Evolutionary conservation across 2,888 invertebrate genomes (phyloP), one percentile per base, ranked within the genome.

Genomic region (Uropetala carovei): DNA sequence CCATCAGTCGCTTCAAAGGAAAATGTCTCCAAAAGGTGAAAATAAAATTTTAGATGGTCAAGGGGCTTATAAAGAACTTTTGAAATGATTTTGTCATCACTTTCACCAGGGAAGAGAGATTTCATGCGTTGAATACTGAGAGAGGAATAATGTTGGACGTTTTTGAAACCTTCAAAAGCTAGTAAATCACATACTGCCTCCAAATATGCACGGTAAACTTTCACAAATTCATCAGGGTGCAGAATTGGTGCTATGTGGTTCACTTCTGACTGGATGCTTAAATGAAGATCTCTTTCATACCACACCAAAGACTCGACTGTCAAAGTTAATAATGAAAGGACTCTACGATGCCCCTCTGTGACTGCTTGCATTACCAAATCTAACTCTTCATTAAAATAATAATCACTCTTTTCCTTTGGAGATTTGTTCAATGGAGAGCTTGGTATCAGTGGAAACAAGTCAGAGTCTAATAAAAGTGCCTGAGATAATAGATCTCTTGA

Each of bases 121-220:
- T 89, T 64, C 60, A 89, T 56, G n/a, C 30, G 64, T 64, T 89
- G 89, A 4, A 89, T 13, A 1, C 13, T 16, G 11, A 58, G n/a
- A 3, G 68, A 13, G 11, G 89, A 56, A 64, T 89, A 89, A 64
- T 64, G 64, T 2, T 27, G 5, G 64, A 97, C 96, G 93, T 97
- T 96, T 83, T 95, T 94, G 94, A 97, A 97, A 64, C 97, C 97
- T 94, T 97, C 96, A 93, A 97, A 96, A 93, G 97, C 97, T 94
- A 97, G 96, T 93, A 97, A 96, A 96, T 97, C 97, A 95, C 97
- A 97, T 94, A 97, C 96, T 94, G 96, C 96, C 95, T 96, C 96
- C 85, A 97, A 96, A 95, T 97, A 98, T 94, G 96, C 96, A 94
- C 96, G 97, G 94, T 97, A 97, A 93, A 97, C 96, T 94, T 96